Base-by-base conservation (phyloP, 2,113 vertebrate species). In the Tyrannus savana region DNA sequence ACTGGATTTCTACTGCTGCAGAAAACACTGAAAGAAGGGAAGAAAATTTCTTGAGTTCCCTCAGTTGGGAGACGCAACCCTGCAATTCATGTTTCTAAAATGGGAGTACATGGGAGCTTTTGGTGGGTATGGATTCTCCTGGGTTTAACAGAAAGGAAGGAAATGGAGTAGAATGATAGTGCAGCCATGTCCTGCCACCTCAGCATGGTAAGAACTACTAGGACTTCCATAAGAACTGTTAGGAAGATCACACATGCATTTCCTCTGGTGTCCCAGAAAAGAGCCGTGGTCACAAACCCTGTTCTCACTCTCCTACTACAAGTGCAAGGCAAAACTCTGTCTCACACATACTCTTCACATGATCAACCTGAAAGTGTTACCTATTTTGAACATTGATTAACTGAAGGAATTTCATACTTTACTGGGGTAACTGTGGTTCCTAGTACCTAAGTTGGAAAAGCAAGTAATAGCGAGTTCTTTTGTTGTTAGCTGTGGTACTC, bases 401-500 rank as follows among this genome's bases (percentile, higher is more conserved):
- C 17, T 62, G n/a, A 56, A 80, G 31, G 16, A 62, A 30, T 4
- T 55, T 77, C 39, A 50, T 24, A 15, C 9, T 35, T 84, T 30
- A 50, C 19, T 58, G 22, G 16, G 10, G 50, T 55, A 69, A 50
- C 24, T 50, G 15, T 21, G 6, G 28, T 93, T 44, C 19, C 52
- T 78, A 33, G 14, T 55, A 73, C 1, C 0, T 33, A 79, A 66
- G 21, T 41, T 59, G 31, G 28, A 42, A 74, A 88, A 90, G 27
- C 12, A 41, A 46, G 33, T 33, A 68, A 56, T 9, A 8, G 41
- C 19, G 6, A 56, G 84, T 89, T 73, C 4, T 50, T 58, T 10
- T 46, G n/a, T 53, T 67, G 37, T 72, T 81, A 41, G 33, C 9
- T 60, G 30, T 66, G 42, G 11, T 63, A 75, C 95, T 98, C 97